Base-by-base conservation (phyloP, 2,113 vertebrate species). In the Phrynosoma platyrhinos region DNA sequence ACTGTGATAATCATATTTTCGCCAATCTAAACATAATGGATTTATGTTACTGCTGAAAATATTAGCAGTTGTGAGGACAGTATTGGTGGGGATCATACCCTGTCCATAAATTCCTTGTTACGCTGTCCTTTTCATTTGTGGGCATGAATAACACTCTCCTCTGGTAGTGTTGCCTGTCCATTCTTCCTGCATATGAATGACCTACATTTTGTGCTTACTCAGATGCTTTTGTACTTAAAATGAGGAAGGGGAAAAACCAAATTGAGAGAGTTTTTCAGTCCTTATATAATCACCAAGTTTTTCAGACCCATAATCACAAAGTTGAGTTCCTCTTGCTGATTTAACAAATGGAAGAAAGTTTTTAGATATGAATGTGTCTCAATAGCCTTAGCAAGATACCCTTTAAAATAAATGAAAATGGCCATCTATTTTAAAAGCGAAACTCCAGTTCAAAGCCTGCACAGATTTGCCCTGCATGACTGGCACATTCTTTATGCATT, bases 71-170 rank as follows among this genome's bases (percentile, higher is more conserved):
- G 32, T 27, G 18, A 36, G 32, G 6, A 10, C 7, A 71, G 53
- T 40, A 47, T 53, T 80, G 47, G 12, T 69, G 21, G 55, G n/a
- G 66, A 66, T 87, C 66, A 68, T 72, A 47, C 53, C 66, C 77
- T 71, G 47, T 27, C 77, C 66, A 55, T 36, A 87, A 71, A 72
- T 79, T 71, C 64, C n/a, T 79, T 80, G 47, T 80, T 79, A 36
- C 55, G 30, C 69, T 79, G n/a, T 47, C 30, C 36, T 71, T 79
- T 79, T 25, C 66, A 16, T 80, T 71, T 23, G 40, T 40, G 23
- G 20, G 25, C 77, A 25, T 71, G 32, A 79, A 79, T 71, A 79
- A 9, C n/a, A 27, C 42, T 66, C 40, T 78, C 40, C 27, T 42
- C 66, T n/a, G 16, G 27, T 58, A 72, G 14, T 18, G 21, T 40